Conservation (phyloP, 2,888 invertebrate genomes). For the Physocephala rufipes region DNA sequence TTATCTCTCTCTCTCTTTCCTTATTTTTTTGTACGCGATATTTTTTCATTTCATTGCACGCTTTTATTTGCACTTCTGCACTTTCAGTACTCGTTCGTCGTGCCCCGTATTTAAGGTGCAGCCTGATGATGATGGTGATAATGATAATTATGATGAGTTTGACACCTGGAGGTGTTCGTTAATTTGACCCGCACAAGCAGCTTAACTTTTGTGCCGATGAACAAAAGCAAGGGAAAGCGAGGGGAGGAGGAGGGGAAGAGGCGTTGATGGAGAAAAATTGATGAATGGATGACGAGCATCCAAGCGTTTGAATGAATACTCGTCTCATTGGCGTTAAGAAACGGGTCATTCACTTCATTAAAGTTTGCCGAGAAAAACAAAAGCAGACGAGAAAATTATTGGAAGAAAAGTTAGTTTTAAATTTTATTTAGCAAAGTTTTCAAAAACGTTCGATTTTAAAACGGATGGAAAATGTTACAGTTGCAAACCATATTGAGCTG, state of each 20-base stretch:
- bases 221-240: not conserved
- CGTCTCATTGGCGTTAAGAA: not conserved
- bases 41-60: not conserved
- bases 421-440: not conserved
- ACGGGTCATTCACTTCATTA: conserved; percentile 25
- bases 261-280: not conserved
- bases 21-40: too few relatives aligned
- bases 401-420: too few relatives aligned
- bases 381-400: too few relatives aligned
- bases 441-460: not conserved
- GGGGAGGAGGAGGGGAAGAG: not conserved
- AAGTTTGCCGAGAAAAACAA: not conserved
- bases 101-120: conserved; percentile 15
- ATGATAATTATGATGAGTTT: too few relatives aligned
- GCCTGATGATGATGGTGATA: conserved; percentile 10
- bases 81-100: too few relatives aligned
- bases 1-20: too few relatives aligned
- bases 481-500: not conserved
- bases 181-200: not conserved
- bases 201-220: not conserved
- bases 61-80: conserved; percentile 25
- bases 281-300: not conserved
- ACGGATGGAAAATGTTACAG: not conserved
- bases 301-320: not conserved
- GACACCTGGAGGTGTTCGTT: conserved; percentile 19